Evolutionary conservation across 2,113 vertebrate species (phyloP), one percentile per base, ranked within the genome.

Genomic region (Phrynocephalus versicolor): DNA sequence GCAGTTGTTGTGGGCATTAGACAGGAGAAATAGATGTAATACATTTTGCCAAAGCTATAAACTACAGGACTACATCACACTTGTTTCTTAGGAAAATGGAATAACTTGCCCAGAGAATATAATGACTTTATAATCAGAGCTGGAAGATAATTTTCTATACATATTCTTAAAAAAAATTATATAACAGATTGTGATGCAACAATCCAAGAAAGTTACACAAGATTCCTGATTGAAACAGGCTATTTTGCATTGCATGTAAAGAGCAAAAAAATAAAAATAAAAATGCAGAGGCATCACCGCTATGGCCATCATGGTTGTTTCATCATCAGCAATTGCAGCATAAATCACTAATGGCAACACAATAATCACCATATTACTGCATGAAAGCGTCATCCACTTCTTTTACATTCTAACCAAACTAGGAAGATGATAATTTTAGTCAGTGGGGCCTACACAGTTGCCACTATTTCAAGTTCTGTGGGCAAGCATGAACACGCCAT

Each of bases 91-190:
- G 16, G 19, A 45, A 30, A 58, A 27, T 0, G 0, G 6, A 4
- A 82, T 9, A 21, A 33, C 82, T 7, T 15, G 8, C 60, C 27
- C 10, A 3, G 1, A 3, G 7, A 3, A 0, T 0, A 0, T 9
- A 2, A 55, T 72, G 16, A 13, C n/a, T 14, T 27, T 30, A 14
- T 10, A 73, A 1, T 25, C 35, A 0, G 0, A 7, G 27, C 3
- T 0, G 3, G 30, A 21, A 0, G 0, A 0, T 39, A 67, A 71
- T 81, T 0, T 6, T 45, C 0, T 3, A 7, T 85, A 3, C 0
- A 3, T 13, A n/a, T 19, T 35, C 19, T 58, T n/a, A n/a, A 39
- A 37, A 25, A 27, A 19, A 0, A 13, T 0, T 57, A 39, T 33
- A 39, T n/a, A 80, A 23, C 55, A 21, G 10, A 79, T 70, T 37